Percentiles rank a stretch among this genome's conserved stretches.
These are phyloP conservation scores for Parnassius glacialis DNA, from an alignment of 2,888 invertebrate species.

Conservation along the genomic window DNA sequence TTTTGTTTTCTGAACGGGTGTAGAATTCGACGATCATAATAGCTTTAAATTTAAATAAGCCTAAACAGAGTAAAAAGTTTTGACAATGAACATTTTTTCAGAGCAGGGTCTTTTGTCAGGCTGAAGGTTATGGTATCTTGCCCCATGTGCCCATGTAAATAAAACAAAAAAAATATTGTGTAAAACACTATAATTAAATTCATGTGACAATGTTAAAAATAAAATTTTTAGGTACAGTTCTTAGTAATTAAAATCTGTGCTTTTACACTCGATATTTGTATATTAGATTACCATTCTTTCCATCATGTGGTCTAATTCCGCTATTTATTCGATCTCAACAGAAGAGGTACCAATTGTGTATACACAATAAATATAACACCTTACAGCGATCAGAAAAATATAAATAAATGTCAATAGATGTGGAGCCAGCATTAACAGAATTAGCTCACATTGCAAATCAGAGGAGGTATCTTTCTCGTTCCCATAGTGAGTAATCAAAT, in stretches of 20 bases:
- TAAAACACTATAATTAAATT: constrained; percentile 58
- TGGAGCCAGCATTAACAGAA: constrained; percentile 1
- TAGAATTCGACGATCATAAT: too few relatives aligned
- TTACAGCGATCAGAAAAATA: not conserved
- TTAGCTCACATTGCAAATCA: not conserved
- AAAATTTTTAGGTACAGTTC: constrained; percentile 45
- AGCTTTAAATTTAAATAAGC: too few relatives aligned
- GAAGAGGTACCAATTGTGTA: too few relatives aligned
- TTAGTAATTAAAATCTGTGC: constrained; percentile 46
- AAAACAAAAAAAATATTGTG: constrained; percentile 36
- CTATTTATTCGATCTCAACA: not conserved
- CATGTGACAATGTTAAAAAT: constrained; percentile 61
- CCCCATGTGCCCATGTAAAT: constrained; percentile 11
- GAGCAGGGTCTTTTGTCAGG: too few relatives aligned
- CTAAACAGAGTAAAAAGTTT: too few relatives aligned
- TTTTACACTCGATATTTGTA: constrained; percentile 24
- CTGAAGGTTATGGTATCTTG: too few relatives aligned
- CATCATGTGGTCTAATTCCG: constrained; percentile 13
- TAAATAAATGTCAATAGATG: constrained; percentile 1
- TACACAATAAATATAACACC: too few relatives aligned
- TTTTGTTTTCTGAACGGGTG: too few relatives aligned
- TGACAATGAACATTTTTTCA: too few relatives aligned
- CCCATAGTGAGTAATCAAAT: too few relatives aligned
- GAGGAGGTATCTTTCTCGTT: not conserved
- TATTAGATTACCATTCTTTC: not conserved